Percentiles rank a stretch among this genome's conserved stretches.
Conservation (phyloP, 2,113 vertebrate species). For the Trogon melanurus region DNA sequence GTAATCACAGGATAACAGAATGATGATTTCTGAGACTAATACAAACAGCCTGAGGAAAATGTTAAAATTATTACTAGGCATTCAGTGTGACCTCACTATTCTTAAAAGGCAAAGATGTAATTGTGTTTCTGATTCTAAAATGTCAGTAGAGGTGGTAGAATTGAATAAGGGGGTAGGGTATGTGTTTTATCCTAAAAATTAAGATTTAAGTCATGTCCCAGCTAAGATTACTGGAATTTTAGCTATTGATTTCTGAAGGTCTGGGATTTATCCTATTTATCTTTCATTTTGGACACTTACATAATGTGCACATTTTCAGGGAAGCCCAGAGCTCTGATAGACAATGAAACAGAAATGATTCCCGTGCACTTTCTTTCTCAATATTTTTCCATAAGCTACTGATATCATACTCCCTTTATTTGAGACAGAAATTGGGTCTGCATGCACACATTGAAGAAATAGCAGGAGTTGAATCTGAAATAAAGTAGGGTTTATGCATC, state of each 20-base stretch:
- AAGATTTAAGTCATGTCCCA: not conserved
- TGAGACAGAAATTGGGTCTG: not conserved
- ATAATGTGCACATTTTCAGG: not conserved
- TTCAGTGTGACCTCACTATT: not conserved
- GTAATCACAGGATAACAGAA: not conserved
- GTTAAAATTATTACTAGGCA: not conserved
- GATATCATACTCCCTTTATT: not conserved
- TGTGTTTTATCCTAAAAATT: not conserved
- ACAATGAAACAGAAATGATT: not conserved
- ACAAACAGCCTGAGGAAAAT: not conserved
- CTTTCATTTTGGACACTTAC: not conserved
- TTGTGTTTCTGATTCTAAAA: not conserved
- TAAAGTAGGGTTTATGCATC: slow-evolving; percentile 5
- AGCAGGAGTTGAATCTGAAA: not conserved
- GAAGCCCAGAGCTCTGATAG: not conserved
- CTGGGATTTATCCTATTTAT: not conserved
- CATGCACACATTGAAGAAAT: not conserved
- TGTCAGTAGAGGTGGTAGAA: not conserved
- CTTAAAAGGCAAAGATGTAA: not conserved
- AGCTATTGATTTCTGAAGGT: not conserved
- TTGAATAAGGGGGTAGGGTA: not conserved
- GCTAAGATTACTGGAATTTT: not conserved
- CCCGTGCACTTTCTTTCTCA: not conserved
- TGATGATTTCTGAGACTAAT: not conserved
- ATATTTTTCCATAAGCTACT: not conserved